Percentiles rank a stretch among this genome's conserved stretches.
Conservation (phyloP, 1,140 invertebrate genomes). For the Gryon sp. region DNA sequence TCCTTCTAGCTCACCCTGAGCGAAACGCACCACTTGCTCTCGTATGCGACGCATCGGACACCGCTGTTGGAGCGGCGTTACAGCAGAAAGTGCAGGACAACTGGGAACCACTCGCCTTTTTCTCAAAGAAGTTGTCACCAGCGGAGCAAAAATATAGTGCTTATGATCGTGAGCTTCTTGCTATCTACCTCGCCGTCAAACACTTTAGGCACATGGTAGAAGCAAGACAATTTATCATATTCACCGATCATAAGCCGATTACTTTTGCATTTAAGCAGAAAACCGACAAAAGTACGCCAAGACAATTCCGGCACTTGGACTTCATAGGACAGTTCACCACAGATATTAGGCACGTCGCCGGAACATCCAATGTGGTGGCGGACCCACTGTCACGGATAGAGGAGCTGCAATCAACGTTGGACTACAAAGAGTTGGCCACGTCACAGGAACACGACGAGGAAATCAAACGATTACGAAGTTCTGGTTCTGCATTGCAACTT, state of each 20-base stretch:
- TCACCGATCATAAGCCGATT: neutral
- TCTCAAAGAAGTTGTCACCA: too few species aligned
- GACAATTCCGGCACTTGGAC: constrained; percentile 67
- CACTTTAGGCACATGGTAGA: constrained; percentile 1
- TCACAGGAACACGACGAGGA: too few species aligned
- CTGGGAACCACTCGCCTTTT: neutral
- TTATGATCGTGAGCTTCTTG: constrained; percentile 15
- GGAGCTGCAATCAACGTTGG: too few species aligned
- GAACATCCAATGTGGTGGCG: constrained; percentile 25
- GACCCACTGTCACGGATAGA: too few species aligned
- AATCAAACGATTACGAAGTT: too few species aligned
- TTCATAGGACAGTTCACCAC: constrained; percentile 73
- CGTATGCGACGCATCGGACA: constrained; percentile 8
- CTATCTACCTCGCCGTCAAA: too few species aligned
- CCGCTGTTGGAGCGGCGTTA: neutral
- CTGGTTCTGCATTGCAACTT: too few species aligned
- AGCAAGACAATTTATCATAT: neutral
- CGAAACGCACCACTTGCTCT: neutral
- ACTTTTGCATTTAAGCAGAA: neutral
- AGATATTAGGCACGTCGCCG: too few species aligned
- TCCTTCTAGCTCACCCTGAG: constrained; percentile 3
- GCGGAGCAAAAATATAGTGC: constrained; percentile 14
- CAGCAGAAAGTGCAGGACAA: neutral
- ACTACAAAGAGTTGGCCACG: too few species aligned
- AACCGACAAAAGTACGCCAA: neutral